Evolutionary conservation across 1,140 invertebrate species (phyloP), one percentile per base, ranked within the genome.

Genomic region (Drosophila punjabiensis): DNA sequence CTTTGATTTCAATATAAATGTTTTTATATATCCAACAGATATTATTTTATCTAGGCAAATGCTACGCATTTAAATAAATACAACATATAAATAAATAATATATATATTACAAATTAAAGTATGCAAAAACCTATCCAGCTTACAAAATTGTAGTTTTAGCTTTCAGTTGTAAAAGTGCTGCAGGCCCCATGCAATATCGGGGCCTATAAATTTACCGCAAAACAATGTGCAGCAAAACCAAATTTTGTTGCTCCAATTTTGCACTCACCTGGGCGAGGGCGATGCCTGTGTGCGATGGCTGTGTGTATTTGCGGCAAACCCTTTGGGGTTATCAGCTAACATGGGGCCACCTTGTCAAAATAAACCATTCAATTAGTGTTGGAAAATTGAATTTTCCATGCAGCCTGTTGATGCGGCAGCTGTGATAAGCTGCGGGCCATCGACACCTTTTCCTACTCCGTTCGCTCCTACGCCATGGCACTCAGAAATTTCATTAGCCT

Each of bases 321-420:
- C 63, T 75, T 71, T 52, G 81, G 81, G 68, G 78, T 74, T 81
- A 89, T 85, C 73, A 78, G 81, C 68, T 70, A 88, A 89, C 84
- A 79, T 60, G 63, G 74, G 50, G 52, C 52, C 74, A 88, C 77
- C 84, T 88, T 88, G 84, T 88, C 85, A 88, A 88, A 88, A 88
- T 88, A 88, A 88, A 89, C 84, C 84, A 88, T 88, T 88, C 81
- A 88, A 88, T 88, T 88, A 88, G 84, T 88, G 81, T 71, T 78
- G 60, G 55, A 68, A 89, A 88, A 88, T 88, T 88, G 84, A 88
- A 88, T 89, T 88, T 88, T 89, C 69, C 63, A 88, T 89, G 81
- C 71, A 83, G 80, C 81, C 79, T 84, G 84, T 89, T 85, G 84
- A 79, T 89, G 85, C 73, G 68, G 56, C 77, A 70, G 81, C 79